phyloP scores from a whole-genome alignment of 2,113 vertebrate genomes.

The Phyllopteryx taeniolatus region DNA sequence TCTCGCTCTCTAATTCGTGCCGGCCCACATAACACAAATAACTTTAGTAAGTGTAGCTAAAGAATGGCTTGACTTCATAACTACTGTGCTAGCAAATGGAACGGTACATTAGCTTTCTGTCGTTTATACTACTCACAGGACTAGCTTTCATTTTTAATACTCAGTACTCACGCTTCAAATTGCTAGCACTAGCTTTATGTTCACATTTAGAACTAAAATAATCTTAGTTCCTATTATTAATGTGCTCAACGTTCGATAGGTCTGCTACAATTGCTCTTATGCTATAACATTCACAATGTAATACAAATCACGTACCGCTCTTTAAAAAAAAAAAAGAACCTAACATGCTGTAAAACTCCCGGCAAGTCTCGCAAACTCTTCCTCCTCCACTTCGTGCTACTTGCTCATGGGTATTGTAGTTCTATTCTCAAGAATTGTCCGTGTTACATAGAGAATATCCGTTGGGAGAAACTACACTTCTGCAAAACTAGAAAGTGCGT shows the following conservation, averaged over 20 bases:
- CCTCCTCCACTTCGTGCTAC: not conserved
- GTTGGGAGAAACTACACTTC: conserved; percentile 52
- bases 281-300: not conserved
- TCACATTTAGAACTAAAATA: not conserved
- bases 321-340: no score
- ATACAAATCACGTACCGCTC: not conserved
- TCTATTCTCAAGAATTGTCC: fast-evolving
- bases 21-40: not conserved
- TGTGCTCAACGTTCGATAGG: not conserved
- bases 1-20: not conserved
- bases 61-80: not conserved
- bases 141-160: not conserved
- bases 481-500: not conserved
- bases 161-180: not conserved
- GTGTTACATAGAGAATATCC: fast-evolving
- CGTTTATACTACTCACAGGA: no score
- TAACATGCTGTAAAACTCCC: conserved; percentile 35
- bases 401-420: conserved; percentile 46
- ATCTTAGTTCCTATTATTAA: no score
- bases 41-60: not conserved
- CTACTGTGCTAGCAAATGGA: not conserved
- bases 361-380: conserved; percentile 45
- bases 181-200: not conserved
- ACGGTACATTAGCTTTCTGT: not conserved
- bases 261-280: no score